Evolutionary conservation across 2,888 invertebrate genomes (phyloP), one percentile per base, ranked within the genome.

Genomic region (Limnephilus marmoratus): DNA sequence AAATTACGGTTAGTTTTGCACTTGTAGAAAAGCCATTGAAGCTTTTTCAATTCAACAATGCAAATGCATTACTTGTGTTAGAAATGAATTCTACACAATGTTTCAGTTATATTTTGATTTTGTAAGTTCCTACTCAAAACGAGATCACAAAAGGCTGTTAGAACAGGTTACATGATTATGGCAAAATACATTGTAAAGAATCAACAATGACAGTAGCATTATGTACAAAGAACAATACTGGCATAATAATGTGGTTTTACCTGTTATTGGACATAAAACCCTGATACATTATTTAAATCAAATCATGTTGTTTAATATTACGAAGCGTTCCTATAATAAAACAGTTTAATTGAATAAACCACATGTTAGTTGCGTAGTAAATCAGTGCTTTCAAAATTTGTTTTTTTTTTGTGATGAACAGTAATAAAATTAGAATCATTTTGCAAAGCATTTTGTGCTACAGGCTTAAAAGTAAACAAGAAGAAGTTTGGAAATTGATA

Each of bases 51-150:
- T 37, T 37, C 37, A 83, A 83, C 37, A 83, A 83, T 83, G 82
- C 82, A 82, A 34, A 82, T 82, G 18, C 82, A 15, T 81, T 18
- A 81, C 34, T 83, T 83, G 34, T 31, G 15, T 53, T 49, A 87
- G 53, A 31, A 87, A 87, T 31, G 49, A 49, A 31, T 49, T 68
- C 53, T 87, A 87, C n/a, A 87, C 49, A 68, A n/a, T 87, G 87
- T 31, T 87, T 87, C 49, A 29, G 87, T 87, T 87, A 53, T 87
- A 31, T 31, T 53, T 87, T 49, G 15, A 49, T 87, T 53, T 49
- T 29, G 87, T 87, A 49, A 87, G 87, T 87, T 53, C 29, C 29
- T 87, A 87, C 87, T 87, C 53, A 87, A 53, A 37, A 53, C 87
- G 49, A 53, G 31, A 68, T 53, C 53, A 53, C 31, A 53, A 53